Percentiles rank a stretch among this genome's conserved stretches.
Conservation (phyloP, 2,113 vertebrate species). For the Okapia johnstoni region DNA sequence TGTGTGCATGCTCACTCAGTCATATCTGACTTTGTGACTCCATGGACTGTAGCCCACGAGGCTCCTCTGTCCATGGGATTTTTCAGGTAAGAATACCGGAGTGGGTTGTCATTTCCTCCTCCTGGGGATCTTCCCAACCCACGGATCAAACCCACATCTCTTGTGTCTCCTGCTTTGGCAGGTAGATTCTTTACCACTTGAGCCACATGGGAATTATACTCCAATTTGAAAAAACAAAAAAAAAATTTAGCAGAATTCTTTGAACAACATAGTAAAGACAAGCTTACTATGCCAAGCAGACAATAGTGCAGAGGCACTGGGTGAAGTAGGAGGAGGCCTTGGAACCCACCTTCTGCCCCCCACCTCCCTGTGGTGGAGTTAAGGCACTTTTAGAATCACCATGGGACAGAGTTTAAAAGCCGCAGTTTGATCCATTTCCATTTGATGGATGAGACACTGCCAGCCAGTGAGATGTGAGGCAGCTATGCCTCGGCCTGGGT, state of each 20-base stretch:
- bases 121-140: not conserved
- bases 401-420: not conserved
- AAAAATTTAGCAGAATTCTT: not conserved
- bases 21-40: not conserved
- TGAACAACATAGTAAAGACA: not conserved
- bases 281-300: not conserved
- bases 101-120: not conserved
- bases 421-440: not conserved
- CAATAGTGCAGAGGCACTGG: not conserved
- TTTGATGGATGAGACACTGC: not conserved
- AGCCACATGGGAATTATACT: not conserved
- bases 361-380: not conserved
- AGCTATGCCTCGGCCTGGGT: rapidly evolving
- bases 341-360: not conserved
- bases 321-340: not conserved
- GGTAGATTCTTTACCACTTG: not conserved
- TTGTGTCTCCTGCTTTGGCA: not conserved
- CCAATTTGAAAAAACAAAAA: not conserved
- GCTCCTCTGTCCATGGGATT: not conserved
- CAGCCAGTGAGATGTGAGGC: not conserved
- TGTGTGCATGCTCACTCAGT: not conserved
- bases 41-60: not conserved
- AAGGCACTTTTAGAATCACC: not conserved
- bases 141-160: not conserved
- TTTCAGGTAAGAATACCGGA: not conserved